Evolutionary conservation across 2,797 vertebrate genomes (phyloP), one percentile per base, ranked within the genome.

Genomic region (Adelosebastes latens): DNA sequence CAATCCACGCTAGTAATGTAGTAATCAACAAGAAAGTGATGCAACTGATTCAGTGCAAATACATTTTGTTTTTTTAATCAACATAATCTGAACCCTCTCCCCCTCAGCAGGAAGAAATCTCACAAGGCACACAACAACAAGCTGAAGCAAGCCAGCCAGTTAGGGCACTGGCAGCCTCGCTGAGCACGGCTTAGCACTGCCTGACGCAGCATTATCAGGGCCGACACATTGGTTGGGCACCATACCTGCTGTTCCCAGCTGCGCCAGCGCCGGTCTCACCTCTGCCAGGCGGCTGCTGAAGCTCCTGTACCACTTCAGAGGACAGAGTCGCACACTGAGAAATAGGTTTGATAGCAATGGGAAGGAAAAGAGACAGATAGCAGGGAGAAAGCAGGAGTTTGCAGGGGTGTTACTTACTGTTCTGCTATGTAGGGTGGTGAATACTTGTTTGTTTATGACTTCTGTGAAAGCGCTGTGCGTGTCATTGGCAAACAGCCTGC

Each of bases 401-500:
- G 52, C 0, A 12, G 68, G 62, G 58, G 61, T 74, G 77, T 58
- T 75, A 32, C 76, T 86, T 75, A 71, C 81, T 79, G 80, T 68
- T 90, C 67, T 72, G 52, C 66, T 68, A 63, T 72, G 80, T 80
- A 77, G 55, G 81, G 70, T 25, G 66, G 78, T 60, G 82, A 87
- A 83, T 82, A 83, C 66, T 78, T 86, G 75, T 77, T 87, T 91
- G 86, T 91, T 92, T 89, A 79, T 89, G 75, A 87, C 80, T 85
- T 84, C 32, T 87, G 79, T 81, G 84, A 85, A 88, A 87, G 87
- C 81, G 4, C 70, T 36, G 77, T 84, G 89, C 61, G 49, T 91
- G 84, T 93, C 89, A 91, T 82, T 93, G 87, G 89, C 90, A 88
- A 87, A 87, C 82, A 82, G 79, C 84, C 87, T 75, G 65, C 71